Evolutionary conservation across 2,888 invertebrate species (phyloP), one percentile per base, ranked within the genome.

Genomic region (Acanthosepion esculentum): DNA sequence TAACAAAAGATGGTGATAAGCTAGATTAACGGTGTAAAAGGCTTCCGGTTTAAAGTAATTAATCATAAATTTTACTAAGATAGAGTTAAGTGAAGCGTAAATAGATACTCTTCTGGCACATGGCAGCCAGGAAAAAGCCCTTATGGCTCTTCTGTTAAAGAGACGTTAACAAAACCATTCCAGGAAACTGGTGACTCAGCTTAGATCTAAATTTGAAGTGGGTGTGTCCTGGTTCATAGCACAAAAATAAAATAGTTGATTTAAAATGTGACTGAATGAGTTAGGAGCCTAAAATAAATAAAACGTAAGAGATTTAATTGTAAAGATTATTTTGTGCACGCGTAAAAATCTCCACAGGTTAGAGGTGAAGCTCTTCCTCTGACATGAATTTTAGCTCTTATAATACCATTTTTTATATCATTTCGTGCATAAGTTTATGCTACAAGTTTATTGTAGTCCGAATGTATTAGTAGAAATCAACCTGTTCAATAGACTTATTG

Each of bases 1-100:
- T n/a, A n/a, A 78, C 78, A 78, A 78, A 78, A 78, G 78, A 78
- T 78, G 78, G 78, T 18, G 33, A 33, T n/a, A 78, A 78, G 33
- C n/a, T n/a, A 78, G 78, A 78, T 78, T 78, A 78, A n/a, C 78
- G n/a, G 78, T 33, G 15, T 78, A 78, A 78, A 78, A n/a, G 78
- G 33, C 78, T 78, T 78, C 78, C 78, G 78, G 78, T 78, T 78
- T 78, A n/a, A 78, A 78, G 78, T 33, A 78, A n/a, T 78, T 78
- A 78, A 78, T 78, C 78, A 78, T 78, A 78, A 78, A 78, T 78
- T 18, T 78, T n/a, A 23, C 78, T n/a, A n/a, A 78, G 15, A 78
- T 78, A 33, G n/a, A n/a, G n/a, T 78, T 33, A 78, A 78, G 78
- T n/a, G 78, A 78, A 78, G 78, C 78, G 78, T 78, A 78, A 78